Evolutionary conservation across 1,140 invertebrate species (phyloP), one percentile per base, ranked within the genome.

Genomic region (Microplitis mediator): DNA sequence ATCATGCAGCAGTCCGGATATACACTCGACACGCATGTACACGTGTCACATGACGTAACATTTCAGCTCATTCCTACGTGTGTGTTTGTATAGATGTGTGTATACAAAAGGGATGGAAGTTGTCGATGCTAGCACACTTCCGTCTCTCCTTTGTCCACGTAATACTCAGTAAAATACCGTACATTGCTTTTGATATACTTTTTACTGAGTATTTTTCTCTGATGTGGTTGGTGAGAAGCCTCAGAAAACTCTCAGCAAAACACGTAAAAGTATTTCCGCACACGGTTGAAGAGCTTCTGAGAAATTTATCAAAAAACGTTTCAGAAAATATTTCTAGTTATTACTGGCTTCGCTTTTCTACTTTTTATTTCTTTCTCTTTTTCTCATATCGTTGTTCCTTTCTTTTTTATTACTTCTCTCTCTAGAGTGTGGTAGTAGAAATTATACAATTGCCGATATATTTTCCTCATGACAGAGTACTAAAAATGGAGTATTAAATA

Each of bases 1-100:
- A 63, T 8, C 34, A 58, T 35, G 23, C 64, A 34, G 4, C 9
- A 14, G 74, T 74, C 63, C 54, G 45, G 72, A 75, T 75, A 73
- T 75, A 78, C 75, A 4, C 69, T 14, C 6, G 54, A 79, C 81
- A 81, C 80, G 81, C 77, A 80, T 80, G 75, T 74, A 69, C 80
- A 78, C 79, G 79, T 81, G 80, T 74, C 79, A 74, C 39, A 60
- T 65, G 45, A 50, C 14, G 65, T 63, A 67, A 52, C 36, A 54
- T 58, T 35, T 31, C 31, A 67, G 14, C 50, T 31, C 32, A 16
- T 4, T 3, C 13, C 31, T 4, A 35, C 16, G 23, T 32, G 14
- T 32, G 35, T 32, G 36, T 39, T 23, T 63, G 74, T 77, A 77
- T 80, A 75, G 76, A 76, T 73, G 77, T 72, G 70, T 75, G 73